Evolutionary conservation across 1,140 invertebrate genomes (phyloP).

Genomic region (Mercenaria mercenaria): DNA sequence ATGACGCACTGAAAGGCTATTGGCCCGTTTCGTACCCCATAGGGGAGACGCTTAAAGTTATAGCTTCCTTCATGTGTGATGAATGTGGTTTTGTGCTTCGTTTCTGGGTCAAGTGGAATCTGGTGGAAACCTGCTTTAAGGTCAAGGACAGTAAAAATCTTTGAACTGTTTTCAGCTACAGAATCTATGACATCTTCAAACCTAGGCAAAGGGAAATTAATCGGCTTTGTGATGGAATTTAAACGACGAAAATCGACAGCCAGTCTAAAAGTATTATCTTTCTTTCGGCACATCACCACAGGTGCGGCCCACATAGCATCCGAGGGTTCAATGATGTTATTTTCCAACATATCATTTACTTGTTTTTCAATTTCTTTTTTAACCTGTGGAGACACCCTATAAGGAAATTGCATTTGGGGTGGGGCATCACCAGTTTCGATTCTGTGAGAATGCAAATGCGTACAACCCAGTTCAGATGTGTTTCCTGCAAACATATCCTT

Average conservation of each 20-base stretch:
- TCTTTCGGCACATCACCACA: slow-evolving; percentile 55
- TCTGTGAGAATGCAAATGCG: slow-evolving; percentile 38
- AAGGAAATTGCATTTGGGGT: background rate
- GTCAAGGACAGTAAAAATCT: slow-evolving; percentile 52
- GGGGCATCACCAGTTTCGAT: slow-evolving; percentile 44
- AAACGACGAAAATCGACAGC: slow-evolving; percentile 65
- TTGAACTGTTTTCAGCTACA: background rate
- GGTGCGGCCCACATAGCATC: slow-evolving; percentile 39
- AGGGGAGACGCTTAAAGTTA: slow-evolving; percentile 60
- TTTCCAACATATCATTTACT: slow-evolving; percentile 34
- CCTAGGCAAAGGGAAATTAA: slow-evolving; percentile 20
- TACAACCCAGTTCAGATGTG: slow-evolving; percentile 44
- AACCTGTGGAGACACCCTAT: background rate
- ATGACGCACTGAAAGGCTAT: slow-evolving; percentile 62
- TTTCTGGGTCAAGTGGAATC: slow-evolving; percentile 47
- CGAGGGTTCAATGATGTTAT: slow-evolving; percentile 28
- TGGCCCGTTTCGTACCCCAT: slow-evolving; percentile 58
- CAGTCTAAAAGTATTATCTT: slow-evolving; percentile 59
- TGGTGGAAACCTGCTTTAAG: slow-evolving; percentile 63
- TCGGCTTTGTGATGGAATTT: slow-evolving; percentile 46
- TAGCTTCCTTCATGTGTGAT: background rate
- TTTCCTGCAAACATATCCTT: slow-evolving; percentile 52
- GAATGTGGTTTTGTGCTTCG: slow-evolving; percentile 61
- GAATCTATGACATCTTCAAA: slow-evolving; percentile 36
- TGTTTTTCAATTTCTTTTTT: slow-evolving; percentile 43